A percentile compares a stretch with the other conserved stretches of the same genome.
Evolutionary conservation across 2,888 invertebrate species (phyloP).

Genomic region (Lumbricus terrestris): DNA sequence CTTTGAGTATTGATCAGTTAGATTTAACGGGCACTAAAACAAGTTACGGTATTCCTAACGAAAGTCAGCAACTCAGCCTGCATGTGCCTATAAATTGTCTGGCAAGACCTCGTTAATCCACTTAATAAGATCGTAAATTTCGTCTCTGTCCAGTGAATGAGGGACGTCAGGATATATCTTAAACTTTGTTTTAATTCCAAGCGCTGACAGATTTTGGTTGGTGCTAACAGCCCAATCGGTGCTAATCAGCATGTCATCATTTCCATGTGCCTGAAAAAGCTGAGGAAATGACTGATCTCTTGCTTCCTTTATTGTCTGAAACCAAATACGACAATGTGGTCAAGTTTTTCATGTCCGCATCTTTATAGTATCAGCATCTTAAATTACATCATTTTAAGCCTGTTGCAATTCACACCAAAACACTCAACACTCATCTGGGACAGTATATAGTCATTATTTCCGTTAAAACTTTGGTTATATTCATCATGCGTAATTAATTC

Average conservation of each 20-base stretch:
- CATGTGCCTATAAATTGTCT: neutral
- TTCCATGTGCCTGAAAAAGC: constrained; percentile 32
- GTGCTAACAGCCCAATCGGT: constrained; percentile 28
- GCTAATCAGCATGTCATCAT: constrained; percentile 26
- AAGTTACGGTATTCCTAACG: neutral
- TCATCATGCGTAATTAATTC: neutral
- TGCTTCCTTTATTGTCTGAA: neutral
- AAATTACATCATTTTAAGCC: neutral
- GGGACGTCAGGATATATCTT: constrained; percentile 22
- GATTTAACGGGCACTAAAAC: neutral
- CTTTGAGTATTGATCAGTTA: neutral
- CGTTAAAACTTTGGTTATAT: neutral
- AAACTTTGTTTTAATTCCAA: constrained; percentile 26
- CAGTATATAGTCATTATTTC: no score
- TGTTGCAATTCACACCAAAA: neutral
- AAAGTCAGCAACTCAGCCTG: neutral
- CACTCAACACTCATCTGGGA: neutral
- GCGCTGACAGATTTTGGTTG: constrained; percentile 15
- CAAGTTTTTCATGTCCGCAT: neutral
- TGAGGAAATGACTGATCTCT: constrained; percentile 18
- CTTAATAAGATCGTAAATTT: constrained; percentile 12
- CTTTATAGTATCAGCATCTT: neutral
- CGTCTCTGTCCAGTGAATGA: constrained; percentile 20
- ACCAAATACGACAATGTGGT: neutral
- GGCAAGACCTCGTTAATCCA: constrained; percentile 19